Conservation (phyloP, 1,140 invertebrate species). For the Atopsyche davidsoni region DNA sequence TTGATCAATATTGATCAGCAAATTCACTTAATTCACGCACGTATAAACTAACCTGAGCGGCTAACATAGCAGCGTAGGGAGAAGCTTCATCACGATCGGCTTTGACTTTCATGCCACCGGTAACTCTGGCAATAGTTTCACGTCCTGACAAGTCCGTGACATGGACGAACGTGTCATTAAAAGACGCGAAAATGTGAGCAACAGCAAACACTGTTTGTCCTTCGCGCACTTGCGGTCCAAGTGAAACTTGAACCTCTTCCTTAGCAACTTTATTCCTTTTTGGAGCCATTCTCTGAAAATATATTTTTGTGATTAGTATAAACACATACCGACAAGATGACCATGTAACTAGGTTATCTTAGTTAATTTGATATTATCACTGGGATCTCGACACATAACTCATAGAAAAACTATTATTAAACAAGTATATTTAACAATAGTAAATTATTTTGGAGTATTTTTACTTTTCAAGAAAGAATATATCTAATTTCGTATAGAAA, state of each 20-base stretch:
- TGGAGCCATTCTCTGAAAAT: constrained; percentile 72
- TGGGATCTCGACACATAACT: constrained; percentile 1
- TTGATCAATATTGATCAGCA: too few species aligned
- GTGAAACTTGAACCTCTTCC: constrained; percentile 92
- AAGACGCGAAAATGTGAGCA: constrained; percentile 98
- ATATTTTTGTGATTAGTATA: too few species aligned
- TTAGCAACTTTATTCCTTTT: constrained; percentile 95
- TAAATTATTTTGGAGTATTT: neutral
- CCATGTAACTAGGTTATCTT: constrained; percentile 14
- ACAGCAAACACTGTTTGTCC: constrained; percentile 98
- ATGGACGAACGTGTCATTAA: constrained; percentile 99
- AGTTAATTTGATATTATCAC: constrained; percentile 10
- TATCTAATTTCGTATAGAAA: constrained; percentile 3
- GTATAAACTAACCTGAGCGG: constrained; percentile 81
- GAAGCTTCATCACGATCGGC: constrained; percentile 99
- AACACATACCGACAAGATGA: constrained; percentile 2
- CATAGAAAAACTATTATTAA: neutral
- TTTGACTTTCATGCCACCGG: constrained; percentile 99
- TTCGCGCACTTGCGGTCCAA: constrained; percentile 95
- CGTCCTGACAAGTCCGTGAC: constrained; percentile 98
- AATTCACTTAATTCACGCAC: too few species aligned
- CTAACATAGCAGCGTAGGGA: constrained; percentile 99
- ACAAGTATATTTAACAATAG: neutral
- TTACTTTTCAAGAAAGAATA: neutral
- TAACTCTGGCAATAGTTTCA: constrained; percentile 97